phyloP scores from a whole-genome alignment of 2,888 invertebrate species.

The Parasteatoda lunata region DNA sequence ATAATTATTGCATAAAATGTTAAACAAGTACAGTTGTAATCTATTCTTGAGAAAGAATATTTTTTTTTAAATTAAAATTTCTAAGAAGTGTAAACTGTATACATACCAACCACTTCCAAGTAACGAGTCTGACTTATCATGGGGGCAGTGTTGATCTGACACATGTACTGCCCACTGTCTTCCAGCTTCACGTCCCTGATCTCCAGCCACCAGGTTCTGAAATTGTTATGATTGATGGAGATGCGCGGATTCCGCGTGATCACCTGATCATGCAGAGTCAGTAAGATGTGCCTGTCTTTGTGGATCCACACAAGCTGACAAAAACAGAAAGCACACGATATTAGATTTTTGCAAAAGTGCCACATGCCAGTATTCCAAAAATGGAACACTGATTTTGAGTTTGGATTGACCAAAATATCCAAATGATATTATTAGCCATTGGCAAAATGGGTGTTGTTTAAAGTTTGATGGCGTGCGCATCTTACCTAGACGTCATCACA shows the following conservation, averaged over 20 bases:
- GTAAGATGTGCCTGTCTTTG: slow-evolving; percentile 92
- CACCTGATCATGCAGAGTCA: slow-evolving; percentile 69
- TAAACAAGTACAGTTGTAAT: too few species aligned
- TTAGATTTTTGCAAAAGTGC: too few species aligned
- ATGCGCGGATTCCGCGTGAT: slow-evolving; percentile 68
- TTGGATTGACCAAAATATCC: too few species aligned
- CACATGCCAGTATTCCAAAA: too few species aligned
- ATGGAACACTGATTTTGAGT: too few species aligned
- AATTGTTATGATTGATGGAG: slow-evolving; percentile 79
- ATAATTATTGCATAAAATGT: too few species aligned
- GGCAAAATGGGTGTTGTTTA: too few species aligned
- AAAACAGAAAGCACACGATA: neutral
- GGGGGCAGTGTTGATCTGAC: slow-evolving; percentile 93
- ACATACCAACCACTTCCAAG: slow-evolving; percentile 92
- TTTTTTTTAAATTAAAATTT: too few species aligned
- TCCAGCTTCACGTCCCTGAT: slow-evolving; percentile 92
- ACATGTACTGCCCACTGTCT: slow-evolving; percentile 85
- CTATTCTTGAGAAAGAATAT: too few species aligned
- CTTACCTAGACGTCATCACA: too few species aligned
- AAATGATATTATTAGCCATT: too few species aligned
- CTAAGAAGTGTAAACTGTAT: neutral
- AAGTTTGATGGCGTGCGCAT: too few species aligned
- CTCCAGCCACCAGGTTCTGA: slow-evolving; percentile 78
- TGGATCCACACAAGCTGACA: slow-evolving; percentile 95
- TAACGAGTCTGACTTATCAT: slow-evolving; percentile 96